Conservation (phyloP, 2,797 vertebrate species). For the Xenentodon cancila region DNA sequence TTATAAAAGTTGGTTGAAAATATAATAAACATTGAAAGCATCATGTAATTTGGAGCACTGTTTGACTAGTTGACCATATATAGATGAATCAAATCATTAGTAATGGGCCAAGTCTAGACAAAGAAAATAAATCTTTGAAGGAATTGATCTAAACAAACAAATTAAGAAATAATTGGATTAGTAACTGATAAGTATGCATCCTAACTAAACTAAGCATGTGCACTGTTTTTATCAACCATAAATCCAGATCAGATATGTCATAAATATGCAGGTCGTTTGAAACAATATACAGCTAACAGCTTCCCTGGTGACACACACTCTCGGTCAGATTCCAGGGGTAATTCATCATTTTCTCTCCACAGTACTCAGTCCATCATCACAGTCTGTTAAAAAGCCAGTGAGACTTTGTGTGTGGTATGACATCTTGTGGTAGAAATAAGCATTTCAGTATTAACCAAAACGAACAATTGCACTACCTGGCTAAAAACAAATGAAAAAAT, state of each 20-base stretch:
- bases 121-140: too few relatives aligned
- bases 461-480: background rate
- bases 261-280: constrained; percentile 43
- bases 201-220: background rate
- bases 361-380: constrained; percentile 36
- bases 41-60: too few relatives aligned
- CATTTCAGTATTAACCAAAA: constrained; percentile 26
- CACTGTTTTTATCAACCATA: constrained; percentile 16
- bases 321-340: constrained; percentile 41
- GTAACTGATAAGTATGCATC: too few relatives aligned
- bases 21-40: background rate
- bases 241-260: constrained; percentile 10
- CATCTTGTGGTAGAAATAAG: constrained; percentile 71
- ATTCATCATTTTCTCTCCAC: constrained; percentile 54
- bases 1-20: background rate
- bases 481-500: background rate
- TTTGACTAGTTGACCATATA: too few relatives aligned
- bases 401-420: constrained; percentile 65
- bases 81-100: background rate
- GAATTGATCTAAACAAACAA: too few relatives aligned
- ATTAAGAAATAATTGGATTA: too few relatives aligned
- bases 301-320: constrained; percentile 42
- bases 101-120: too few relatives aligned
- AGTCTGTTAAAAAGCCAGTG: constrained; percentile 15
- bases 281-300: constrained; percentile 55